A percentile compares a stretch with the other conserved stretches of the same genome.
phyloP scores from a whole-genome alignment of 2,113 vertebrate genomes.

The Calidris pygmaea region DNA sequence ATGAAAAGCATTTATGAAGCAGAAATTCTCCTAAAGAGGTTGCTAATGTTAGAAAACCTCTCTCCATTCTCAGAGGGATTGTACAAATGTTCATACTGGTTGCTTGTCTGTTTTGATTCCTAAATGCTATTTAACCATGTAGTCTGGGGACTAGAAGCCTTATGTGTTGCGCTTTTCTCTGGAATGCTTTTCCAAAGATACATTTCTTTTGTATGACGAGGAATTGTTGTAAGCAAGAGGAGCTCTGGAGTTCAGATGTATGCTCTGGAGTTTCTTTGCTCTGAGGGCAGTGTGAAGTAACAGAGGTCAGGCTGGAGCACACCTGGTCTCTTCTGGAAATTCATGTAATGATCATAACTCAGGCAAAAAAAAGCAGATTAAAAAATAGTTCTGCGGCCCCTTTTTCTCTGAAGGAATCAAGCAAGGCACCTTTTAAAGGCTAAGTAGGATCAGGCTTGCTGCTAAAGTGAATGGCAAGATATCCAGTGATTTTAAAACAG shows the following conservation, averaged over 20 bases:
- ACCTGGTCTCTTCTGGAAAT: background rate
- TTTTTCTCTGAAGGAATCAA: background rate
- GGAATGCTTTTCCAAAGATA: background rate
- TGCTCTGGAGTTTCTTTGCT: background rate
- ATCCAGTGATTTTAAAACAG: background rate
- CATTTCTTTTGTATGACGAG: background rate
- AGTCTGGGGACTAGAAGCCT: slow-evolving; percentile 10
- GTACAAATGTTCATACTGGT: slow-evolving; percentile 29
- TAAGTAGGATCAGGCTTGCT: background rate
- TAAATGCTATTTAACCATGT: slow-evolving; percentile 19
- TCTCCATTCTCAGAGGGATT: background rate
- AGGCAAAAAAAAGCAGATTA: background rate
- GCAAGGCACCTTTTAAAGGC: background rate
- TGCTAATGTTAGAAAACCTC: slow-evolving; percentile 39
- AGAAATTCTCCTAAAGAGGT: slow-evolving; percentile 34
- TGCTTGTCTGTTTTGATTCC: slow-evolving; percentile 52
- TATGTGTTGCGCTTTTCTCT: background rate
- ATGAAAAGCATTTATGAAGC: slow-evolving; percentile 6
- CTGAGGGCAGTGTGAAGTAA: background rate
- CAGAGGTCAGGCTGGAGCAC: background rate
- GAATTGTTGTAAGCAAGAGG: background rate
- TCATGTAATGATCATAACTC: background rate
- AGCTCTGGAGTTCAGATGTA: background rate
- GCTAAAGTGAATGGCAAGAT: background rate
- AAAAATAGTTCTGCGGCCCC: background rate